Evolutionary conservation across 2,888 invertebrate species (phyloP).

Genomic region (Dermolepida albohirtum): DNA sequence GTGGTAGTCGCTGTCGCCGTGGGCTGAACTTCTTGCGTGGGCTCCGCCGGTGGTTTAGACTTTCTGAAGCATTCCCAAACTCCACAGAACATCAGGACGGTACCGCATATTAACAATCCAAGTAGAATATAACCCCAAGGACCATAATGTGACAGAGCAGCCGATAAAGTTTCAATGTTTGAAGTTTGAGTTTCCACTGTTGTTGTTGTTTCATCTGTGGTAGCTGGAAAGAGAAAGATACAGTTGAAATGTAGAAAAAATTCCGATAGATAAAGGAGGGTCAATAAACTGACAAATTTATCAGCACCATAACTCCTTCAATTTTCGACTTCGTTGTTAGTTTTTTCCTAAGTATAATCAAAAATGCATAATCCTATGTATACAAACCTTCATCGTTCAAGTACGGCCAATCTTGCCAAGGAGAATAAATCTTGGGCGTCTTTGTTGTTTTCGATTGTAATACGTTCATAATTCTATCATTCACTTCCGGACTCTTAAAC

Average conservation of each 20-base stretch:
- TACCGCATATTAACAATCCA: slow-evolving; percentile 77
- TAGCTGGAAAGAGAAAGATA: slow-evolving; percentile 1
- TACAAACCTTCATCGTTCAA: not conserved
- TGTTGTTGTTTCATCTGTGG: slow-evolving; percentile 16
- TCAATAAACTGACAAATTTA: too few species aligned
- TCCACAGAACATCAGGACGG: slow-evolving; percentile 76
- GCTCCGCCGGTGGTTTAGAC: slow-evolving; percentile 45
- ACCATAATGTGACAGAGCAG: slow-evolving; percentile 76
- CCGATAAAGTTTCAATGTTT: slow-evolving; percentile 59
- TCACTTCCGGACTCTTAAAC: slow-evolving; percentile 14
- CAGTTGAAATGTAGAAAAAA: not conserved
- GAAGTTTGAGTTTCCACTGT: slow-evolving; percentile 14
- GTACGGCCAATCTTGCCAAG: slow-evolving; percentile 42
- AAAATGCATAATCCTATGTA: too few species aligned
- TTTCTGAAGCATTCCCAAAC: slow-evolving; percentile 70
- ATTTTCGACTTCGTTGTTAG: too few species aligned
- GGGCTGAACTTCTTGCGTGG: slow-evolving; percentile 35
- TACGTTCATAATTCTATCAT: slow-evolving; percentile 27
- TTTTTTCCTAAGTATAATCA: too few species aligned
- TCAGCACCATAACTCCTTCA: too few species aligned
- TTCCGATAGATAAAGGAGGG: too few species aligned
- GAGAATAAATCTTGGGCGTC: slow-evolving; percentile 10
- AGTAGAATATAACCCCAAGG: slow-evolving; percentile 81
- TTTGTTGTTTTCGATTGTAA: slow-evolving; percentile 21
- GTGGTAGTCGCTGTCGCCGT: slow-evolving; percentile 46